Percentiles rank a stretch among this genome's conserved stretches.
Evolutionary conservation across 92 coral and sea anemone species (phyloP).

Genomic region (Umimayanthus kanabou): DNA sequence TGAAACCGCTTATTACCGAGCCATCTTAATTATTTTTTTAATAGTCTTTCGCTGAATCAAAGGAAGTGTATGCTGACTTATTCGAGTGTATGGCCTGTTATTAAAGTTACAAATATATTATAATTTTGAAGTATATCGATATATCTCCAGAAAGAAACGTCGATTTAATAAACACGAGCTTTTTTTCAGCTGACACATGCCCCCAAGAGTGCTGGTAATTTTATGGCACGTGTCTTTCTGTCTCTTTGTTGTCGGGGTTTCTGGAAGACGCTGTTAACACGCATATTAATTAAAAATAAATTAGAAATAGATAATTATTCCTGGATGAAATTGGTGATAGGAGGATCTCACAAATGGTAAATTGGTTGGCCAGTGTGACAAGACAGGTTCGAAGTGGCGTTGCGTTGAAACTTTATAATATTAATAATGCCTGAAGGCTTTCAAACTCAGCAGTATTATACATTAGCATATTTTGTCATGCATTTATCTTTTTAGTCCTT

Average conservation of each 20-base stretch:
- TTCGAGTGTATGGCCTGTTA: background rate
- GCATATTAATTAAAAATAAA: constrained; percentile 15
- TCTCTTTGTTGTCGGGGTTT: constrained; percentile 28
- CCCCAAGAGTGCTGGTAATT: constrained; percentile 2
- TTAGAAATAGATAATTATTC: background rate
- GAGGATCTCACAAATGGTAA: background rate
- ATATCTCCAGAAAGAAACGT: background rate
- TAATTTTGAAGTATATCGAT: background rate
- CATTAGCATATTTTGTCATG: constrained; percentile 30
- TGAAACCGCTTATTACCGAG: background rate
- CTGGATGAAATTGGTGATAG: background rate
- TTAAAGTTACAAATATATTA: background rate
- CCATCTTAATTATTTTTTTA: background rate
- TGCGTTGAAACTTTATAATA: background rate
- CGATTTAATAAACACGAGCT: background rate
- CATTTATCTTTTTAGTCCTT: background rate
- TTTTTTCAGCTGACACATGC: background rate
- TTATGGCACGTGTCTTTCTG: constrained; percentile 27
- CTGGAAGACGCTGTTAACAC: background rate
- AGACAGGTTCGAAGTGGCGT: background rate
- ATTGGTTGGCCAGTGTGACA: background rate
- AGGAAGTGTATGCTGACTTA: background rate
- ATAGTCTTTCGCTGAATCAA: background rate
- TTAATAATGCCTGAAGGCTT: background rate
- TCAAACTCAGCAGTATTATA: background rate